Percentiles rank a stretch among this genome's conserved stretches.
Evolutionary conservation across 2,113 vertebrate species (phyloP).

Genomic region (Muntiacus reevesi): DNA sequence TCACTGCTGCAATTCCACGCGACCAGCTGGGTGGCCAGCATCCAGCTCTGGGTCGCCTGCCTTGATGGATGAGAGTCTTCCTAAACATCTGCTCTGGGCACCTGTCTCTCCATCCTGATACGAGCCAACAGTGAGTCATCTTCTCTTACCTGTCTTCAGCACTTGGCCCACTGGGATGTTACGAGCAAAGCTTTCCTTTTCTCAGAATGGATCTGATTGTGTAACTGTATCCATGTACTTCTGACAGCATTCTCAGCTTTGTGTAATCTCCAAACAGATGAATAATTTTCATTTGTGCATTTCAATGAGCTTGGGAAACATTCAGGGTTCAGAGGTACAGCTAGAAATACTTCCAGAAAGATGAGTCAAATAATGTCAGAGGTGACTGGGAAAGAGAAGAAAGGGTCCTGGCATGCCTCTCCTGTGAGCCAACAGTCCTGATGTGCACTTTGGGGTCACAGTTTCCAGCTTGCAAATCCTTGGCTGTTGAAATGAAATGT

Average conservation of each 20-base stretch:
- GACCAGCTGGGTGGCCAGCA: constrained; percentile 18
- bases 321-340: constrained; percentile 67
- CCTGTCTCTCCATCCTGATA: not conserved
- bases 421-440: constrained; percentile 59
- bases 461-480: constrained; percentile 65
- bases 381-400: constrained; percentile 70
- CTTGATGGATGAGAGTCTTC: constrained; percentile 20
- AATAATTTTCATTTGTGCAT: constrained; percentile 69
- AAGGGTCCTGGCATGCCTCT: constrained; percentile 50
- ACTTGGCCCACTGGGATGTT: not conserved
- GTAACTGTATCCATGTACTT: constrained; percentile 35
- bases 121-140: not conserved
- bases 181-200: not conserved
- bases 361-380: constrained; percentile 66
- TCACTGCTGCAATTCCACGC: constrained; percentile 24
- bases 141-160: constrained; percentile 4
- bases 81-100: not conserved
- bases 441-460: constrained; percentile 67
- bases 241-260: constrained; percentile 43
- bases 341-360: constrained; percentile 69
- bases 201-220: constrained; percentile 27
- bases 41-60: not conserved
- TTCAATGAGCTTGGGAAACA: constrained; percentile 59
- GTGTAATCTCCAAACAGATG: constrained; percentile 64
- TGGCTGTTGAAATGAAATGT: constrained; percentile 65